These are phyloP conservation scores for Cercocebus atys DNA, from an alignment of 2,113 vertebrate genomes.

Conservation along the genomic window DNA sequence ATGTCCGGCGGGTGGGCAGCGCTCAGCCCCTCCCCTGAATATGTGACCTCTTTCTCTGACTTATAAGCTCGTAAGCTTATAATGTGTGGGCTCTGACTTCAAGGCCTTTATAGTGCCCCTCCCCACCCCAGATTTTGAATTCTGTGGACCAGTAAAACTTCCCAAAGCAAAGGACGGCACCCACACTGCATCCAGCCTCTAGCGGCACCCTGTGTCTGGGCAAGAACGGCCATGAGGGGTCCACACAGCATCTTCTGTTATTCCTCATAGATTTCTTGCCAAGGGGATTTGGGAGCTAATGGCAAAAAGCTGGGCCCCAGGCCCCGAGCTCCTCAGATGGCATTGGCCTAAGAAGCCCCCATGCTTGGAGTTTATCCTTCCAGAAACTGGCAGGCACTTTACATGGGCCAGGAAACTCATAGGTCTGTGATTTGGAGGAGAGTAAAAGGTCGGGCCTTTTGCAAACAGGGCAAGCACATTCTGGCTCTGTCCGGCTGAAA, in stretches of 20 bases:
- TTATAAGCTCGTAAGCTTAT: accelerated
- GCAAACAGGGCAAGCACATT: accelerated
- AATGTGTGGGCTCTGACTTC: background rate
- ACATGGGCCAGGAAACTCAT: background rate
- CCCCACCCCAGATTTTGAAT: background rate
- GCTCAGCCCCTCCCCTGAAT: accelerated
- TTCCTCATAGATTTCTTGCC: background rate
- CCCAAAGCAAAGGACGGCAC: background rate
- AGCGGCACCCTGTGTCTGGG: background rate
- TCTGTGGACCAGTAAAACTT: accelerated
- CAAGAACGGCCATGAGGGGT: too few relatives aligned
- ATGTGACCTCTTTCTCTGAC: background rate
- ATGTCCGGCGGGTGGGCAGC: conserved; percentile 68
- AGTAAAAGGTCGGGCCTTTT: background rate
- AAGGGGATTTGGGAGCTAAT: too few relatives aligned
- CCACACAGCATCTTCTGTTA: accelerated
- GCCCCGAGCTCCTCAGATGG: background rate
- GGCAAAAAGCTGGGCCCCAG: background rate
- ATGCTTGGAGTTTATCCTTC: too few relatives aligned
- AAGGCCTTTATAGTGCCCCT: accelerated
- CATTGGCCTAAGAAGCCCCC: background rate
- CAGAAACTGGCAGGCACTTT: accelerated
- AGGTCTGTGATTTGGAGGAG: background rate
- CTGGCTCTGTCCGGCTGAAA: background rate
- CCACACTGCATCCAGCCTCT: background rate